Evolutionary conservation across 2,113 vertebrate species (phyloP).

Genomic region (Hippocampus abdominalis): DNA sequence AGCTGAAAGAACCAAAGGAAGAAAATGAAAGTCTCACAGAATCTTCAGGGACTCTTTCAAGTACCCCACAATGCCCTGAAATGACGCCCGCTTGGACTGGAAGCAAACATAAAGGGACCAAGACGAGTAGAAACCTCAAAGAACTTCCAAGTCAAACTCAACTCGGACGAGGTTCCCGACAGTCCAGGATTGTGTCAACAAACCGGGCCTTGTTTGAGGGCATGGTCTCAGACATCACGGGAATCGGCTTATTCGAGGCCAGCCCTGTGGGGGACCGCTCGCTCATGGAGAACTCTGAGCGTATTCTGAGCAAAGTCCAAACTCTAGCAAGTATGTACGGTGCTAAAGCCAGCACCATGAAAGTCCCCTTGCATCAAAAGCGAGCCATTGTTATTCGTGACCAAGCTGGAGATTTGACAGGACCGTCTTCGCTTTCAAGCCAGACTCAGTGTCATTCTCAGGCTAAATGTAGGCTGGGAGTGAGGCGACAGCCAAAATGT

Average conservation of each 20-base stretch:
- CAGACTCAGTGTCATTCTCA: constrained; percentile 5
- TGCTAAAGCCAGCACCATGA: constrained; percentile 76
- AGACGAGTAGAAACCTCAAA: constrained; percentile 23
- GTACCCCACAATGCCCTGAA: not conserved
- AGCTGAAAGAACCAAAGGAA: not conserved
- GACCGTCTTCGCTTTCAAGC: constrained; percentile 8
- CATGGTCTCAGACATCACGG: constrained; percentile 48
- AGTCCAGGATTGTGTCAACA: constrained; percentile 41
- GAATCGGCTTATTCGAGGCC: constrained; percentile 65
- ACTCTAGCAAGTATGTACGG: constrained; percentile 84
- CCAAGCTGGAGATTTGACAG: constrained; percentile 11
- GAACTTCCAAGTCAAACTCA: constrained; percentile 52
- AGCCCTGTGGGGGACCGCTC: constrained; percentile 54
- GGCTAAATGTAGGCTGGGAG: not conserved
- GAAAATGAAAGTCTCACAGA: not conserved
- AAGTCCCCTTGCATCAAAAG: constrained; percentile 71
- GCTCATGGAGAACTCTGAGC: constrained; percentile 74
- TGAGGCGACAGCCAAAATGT: not conserved
- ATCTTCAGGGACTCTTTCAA: not conserved
- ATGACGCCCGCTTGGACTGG: constrained; percentile 1
- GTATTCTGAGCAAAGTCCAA: constrained; percentile 83
- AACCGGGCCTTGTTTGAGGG: constrained; percentile 52
- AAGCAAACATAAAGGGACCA: constrained; percentile 8
- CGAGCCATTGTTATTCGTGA: constrained; percentile 16
- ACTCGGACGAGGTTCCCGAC: constrained; percentile 56